Base-by-base conservation (phyloP, 2,113 vertebrate genomes). In the Butorides virescens region DNA sequence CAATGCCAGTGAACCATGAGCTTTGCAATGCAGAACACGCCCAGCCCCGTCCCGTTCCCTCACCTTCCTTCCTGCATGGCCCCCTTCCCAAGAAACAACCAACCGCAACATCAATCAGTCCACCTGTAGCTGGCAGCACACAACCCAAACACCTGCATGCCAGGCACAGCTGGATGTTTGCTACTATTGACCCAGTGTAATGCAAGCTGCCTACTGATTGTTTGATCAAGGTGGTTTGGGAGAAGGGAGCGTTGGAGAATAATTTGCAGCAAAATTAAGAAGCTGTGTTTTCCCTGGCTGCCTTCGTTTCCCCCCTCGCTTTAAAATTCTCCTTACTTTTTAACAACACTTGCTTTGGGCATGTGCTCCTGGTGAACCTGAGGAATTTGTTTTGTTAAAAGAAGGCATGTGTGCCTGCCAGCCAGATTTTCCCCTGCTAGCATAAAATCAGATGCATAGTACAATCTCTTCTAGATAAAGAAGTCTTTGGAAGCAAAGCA, bases 201-300 rank as follows among this genome's bases (percentile, higher is more conserved):
- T 49, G 49, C 46, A 86, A 93, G 90, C 78, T 81, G 81, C 5
- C 0, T 56, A 32, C 46, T 50, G 90, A 46, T 79, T 92, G 50
- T 92, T 96, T 95, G 93, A 92, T 96, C 93, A 97, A 94, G 78
- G 80, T 85, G 83, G 76, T 91, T 88, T 95, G 77, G 56, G 77
- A 95, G 74, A 70, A 79, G 42, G 36, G 42, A 91, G 52, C 5
- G 8, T 11, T 94, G 62, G 55, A 86, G 81, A 95, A 95, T 70
- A 92, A 92, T 87, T 96, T 95, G 82, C 63, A 93, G 87, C 53
- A 93, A 87, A 97, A 93, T 97, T 90, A 97, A 92, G 89, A 92
- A 95, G 44, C 82, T 84, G 9, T 95, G 46, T 95, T 97, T 97
- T 95, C 88, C 87, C 91, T 94, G 96, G 79, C 81, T 93, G 76